Conservation (phyloP, 2,797 vertebrate species). For the Martes flavigula region DNA sequence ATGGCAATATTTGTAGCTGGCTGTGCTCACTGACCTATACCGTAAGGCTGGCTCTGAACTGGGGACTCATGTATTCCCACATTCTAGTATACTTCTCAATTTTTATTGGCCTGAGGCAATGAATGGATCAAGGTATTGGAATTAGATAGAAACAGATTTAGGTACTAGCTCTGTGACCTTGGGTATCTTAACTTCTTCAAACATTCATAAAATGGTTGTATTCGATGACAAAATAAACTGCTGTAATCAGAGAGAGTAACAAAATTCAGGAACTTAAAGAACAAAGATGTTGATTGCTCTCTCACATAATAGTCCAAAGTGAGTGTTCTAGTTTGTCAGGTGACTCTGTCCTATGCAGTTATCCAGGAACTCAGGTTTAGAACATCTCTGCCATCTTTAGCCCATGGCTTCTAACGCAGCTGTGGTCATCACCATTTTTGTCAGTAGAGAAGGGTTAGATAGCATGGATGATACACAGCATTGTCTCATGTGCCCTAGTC, state of each 20-base stretch:
- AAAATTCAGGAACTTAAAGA: not conserved
- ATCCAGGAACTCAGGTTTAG: not conserved
- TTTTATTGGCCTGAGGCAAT: not conserved
- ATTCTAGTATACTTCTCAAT: not conserved
- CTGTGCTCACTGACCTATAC: not conserved
- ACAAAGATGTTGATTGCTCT: not conserved
- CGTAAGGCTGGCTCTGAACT: not conserved
- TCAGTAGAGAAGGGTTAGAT: not conserved
- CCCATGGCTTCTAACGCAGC: not conserved
- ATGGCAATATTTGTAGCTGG: not conserved
- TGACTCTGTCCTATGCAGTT: not conserved
- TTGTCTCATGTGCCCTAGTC: not conserved
- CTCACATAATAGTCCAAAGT: too few species aligned
- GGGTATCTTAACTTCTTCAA: not conserved
- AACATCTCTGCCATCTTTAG: not conserved
- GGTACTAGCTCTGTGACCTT: not conserved
- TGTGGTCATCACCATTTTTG: not conserved
- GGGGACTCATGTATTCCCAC: not conserved
- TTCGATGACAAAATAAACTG: not conserved
- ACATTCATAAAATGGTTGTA: not conserved
- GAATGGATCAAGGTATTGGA: not conserved
- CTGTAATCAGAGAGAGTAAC: not conserved
- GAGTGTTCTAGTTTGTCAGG: not conserved
- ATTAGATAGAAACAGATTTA: not conserved
- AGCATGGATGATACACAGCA: not conserved